Conservation (phyloP, 2,113 vertebrate genomes). For the Jacana jacana region DNA sequence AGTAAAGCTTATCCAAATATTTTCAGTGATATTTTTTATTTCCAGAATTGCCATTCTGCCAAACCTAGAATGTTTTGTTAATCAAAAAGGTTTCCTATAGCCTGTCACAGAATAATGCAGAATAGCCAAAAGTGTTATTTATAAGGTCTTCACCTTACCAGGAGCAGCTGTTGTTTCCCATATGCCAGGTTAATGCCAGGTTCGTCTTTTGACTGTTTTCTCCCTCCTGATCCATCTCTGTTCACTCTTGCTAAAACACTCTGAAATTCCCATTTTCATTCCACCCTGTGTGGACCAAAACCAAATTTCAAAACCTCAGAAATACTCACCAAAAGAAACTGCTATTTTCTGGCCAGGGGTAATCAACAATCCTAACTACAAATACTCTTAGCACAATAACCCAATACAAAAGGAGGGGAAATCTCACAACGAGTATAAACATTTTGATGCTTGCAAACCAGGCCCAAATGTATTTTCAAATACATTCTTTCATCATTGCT, state of each 20-base stretch:
- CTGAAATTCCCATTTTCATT: neutral
- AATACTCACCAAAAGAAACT: neutral
- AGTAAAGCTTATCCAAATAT: neutral
- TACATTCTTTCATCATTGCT: constrained; percentile 34
- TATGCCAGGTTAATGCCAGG: neutral
- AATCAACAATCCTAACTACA: neutral
- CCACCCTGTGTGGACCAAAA: neutral
- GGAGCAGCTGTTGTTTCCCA: neutral
- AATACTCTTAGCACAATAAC: neutral
- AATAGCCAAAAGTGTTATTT: neutral
- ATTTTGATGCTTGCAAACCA: constrained; percentile 17
- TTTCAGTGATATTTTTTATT: neutral
- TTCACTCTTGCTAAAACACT: neutral
- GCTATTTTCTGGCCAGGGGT: neutral
- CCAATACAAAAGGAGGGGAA: neutral
- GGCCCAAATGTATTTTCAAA: constrained; percentile 46
- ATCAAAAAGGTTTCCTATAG: neutral
- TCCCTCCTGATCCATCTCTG: neutral
- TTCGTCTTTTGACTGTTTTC: neutral
- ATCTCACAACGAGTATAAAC: neutral
- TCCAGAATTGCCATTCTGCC: neutral
- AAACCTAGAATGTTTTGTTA: neutral
- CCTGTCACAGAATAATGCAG: neutral
- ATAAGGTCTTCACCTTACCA: neutral
- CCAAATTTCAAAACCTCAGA: constrained; percentile 10